These are phyloP conservation scores for Mythimna albipuncta DNA, from an alignment of 2,888 invertebrate genomes.

Conservation along the genomic window DNA sequence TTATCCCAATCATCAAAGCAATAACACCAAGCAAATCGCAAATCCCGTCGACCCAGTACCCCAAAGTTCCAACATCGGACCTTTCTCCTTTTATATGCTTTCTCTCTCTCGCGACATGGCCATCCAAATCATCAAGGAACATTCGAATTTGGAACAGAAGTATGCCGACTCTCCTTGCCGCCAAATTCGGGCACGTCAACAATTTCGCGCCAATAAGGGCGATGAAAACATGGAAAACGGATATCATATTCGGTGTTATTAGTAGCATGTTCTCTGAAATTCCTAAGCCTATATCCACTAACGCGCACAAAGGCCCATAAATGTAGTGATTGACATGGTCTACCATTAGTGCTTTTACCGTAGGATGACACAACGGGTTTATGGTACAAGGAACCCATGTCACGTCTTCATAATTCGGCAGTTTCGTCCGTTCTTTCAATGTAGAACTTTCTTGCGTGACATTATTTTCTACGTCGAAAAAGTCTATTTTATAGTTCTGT, in stretches of 20 bases:
- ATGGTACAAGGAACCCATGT: slow-evolving; percentile 93
- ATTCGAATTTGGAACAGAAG: slow-evolving; percentile 95
- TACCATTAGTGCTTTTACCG: slow-evolving; percentile 95
- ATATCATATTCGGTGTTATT: slow-evolving; percentile 96
- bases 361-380: slow-evolving; percentile 95
- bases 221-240: slow-evolving; percentile 94
- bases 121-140: slow-evolving; percentile 96
- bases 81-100: slow-evolving; percentile 94
- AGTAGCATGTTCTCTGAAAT: slow-evolving; percentile 91
- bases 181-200: slow-evolving; percentile 93
- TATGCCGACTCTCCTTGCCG: slow-evolving; percentile 93
- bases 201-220: slow-evolving; percentile 94
- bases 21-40: slow-evolving; percentile 95
- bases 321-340: slow-evolving; percentile 96
- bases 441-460: slow-evolving; percentile 75
- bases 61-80: slow-evolving; percentile 95
- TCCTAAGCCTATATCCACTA: slow-evolving; percentile 92
- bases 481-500: slow-evolving; percentile 92
- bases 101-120: slow-evolving; percentile 95
- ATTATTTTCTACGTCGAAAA: slow-evolving; percentile 72
- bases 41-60: slow-evolving; percentile 95
- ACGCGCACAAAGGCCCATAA: slow-evolving; percentile 94
- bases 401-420: slow-evolving; percentile 86
- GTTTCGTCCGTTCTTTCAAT: slow-evolving; percentile 59
- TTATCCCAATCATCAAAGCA: slow-evolving; percentile 93